Conservation (phyloP, 2,113 vertebrate species). For the Eira barbara region DNA sequence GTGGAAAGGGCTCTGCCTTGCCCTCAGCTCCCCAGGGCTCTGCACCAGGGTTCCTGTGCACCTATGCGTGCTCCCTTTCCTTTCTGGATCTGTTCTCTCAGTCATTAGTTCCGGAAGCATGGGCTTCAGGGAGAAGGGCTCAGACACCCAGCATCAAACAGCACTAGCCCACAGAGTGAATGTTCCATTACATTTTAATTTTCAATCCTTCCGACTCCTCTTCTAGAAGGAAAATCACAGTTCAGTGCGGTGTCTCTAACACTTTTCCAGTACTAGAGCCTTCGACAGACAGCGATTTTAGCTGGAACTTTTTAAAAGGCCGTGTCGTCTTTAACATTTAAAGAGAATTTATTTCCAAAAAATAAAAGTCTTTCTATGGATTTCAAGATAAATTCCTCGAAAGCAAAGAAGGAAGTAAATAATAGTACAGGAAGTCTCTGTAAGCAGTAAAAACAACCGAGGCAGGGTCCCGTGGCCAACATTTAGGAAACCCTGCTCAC, state of each 20-base stretch:
- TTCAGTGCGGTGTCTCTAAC: background rate
- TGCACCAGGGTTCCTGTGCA: background rate
- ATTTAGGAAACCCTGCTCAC: background rate
- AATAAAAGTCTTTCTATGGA: background rate
- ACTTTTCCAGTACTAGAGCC: background rate
- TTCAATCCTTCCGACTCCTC: background rate
- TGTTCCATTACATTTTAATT: background rate
- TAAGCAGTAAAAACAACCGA: background rate
- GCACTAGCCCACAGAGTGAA: fast-evolving
- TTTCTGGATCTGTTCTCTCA: no score
- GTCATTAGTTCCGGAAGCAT: background rate
- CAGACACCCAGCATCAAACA: background rate
- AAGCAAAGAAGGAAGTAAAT: background rate
- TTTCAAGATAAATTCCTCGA: background rate
- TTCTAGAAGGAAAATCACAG: background rate
- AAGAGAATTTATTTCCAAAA: background rate
- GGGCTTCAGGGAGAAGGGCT: background rate
- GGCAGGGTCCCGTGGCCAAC: background rate
- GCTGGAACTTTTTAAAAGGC: background rate
- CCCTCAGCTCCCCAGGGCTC: background rate
- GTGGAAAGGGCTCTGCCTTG: background rate
- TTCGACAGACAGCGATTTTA: background rate
- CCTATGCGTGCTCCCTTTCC: background rate
- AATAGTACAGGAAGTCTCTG: background rate
- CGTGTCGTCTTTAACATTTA: background rate